These are phyloP conservation scores for Papilio polytes DNA, from an alignment of 1,140 invertebrate genomes.

Conservation along the genomic window DNA sequence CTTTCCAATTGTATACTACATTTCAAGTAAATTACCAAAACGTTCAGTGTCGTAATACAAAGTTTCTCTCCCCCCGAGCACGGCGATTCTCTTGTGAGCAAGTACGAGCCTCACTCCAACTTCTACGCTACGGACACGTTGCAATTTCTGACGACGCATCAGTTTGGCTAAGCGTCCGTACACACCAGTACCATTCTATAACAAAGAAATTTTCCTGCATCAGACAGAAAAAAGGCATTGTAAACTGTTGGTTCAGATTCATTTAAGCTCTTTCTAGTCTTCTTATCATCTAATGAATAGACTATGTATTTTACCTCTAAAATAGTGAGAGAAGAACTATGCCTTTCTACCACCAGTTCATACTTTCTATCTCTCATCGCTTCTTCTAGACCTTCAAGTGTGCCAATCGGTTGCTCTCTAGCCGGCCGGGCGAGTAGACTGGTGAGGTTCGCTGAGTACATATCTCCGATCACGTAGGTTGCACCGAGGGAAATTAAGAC, in stretches of 20 bases:
- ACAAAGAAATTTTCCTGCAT: conserved; percentile 13
- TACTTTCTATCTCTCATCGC: conserved; percentile 86
- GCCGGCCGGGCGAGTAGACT: conserved; percentile 87
- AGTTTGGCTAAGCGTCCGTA: conserved; percentile 86
- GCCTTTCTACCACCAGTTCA: conserved; percentile 86
- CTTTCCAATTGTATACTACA: not conserved
- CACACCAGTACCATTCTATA: conserved; percentile 89
- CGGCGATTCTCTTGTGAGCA: conserved; percentile 82
- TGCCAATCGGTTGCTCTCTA: conserved; percentile 86
- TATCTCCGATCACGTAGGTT: conserved; percentile 89
- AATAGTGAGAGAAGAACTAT: conserved; percentile 87
- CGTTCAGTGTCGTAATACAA: conserved; percentile 88
- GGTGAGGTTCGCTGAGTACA: conserved; percentile 89
- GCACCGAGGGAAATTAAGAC: conserved; percentile 87
- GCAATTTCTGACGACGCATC: conserved; percentile 85
- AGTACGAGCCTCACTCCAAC: conserved; percentile 86
- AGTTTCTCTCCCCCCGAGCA: conserved; percentile 88
- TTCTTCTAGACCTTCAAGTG: conserved; percentile 84
- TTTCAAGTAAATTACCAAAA: conserved; percentile 81
- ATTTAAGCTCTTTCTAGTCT: not conserved
- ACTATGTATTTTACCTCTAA: conserved; percentile 83
- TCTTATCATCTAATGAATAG: not conserved
- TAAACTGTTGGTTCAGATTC: not conserved
- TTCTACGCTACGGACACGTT: conserved; percentile 86
- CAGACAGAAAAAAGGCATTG: not conserved